Evolutionary conservation across 1,140 invertebrate species (phyloP), one percentile per base, ranked within the genome.

Genomic region (Drosophila navojoa): DNA sequence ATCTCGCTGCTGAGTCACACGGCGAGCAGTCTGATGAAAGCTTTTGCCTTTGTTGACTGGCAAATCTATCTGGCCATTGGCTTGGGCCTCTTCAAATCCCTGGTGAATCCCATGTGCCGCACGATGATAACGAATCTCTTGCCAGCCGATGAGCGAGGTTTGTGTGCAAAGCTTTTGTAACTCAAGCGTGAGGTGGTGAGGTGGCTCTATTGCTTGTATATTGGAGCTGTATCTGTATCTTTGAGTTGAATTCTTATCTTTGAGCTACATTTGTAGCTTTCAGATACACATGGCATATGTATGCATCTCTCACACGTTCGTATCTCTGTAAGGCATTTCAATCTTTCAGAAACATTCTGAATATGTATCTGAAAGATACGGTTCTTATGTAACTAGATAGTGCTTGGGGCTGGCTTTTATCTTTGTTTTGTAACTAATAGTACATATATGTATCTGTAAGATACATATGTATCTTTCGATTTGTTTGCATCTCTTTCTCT

Each of bases 61-160:
- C 93, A 95, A 45, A 94, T 96, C 92, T 96, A 96, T 92, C 44
- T 91, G 54, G 82, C 90, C 10, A 81, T 91, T 59, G 79, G 79
- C 13, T 50, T 95, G 61, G 93, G 93, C 29, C 72, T 93, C 13
- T 93, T 95, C 61, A 92, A 93, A 69, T 93, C 93, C 0, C 86
- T 95, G 22, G 92, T 93, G 22, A 92, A 93, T 68, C 95, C 95
- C 19, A 93, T 95, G 73, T 93, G 94, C 42, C 92, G 95, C 61
- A 93, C 95, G 1, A 90, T 95, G 55, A 84, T 96, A n/a, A 94
- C 95, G 0, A 96, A 95, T 84, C 92, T 94, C 9, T 90, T 95
- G 27, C 94, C 94, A 6, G 25, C 91, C 5, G 92, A 94, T 53
- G 95, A 96, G 79, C 52, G 79, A 22, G 84, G 84, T 89, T 44